Evolutionary conservation across 2,888 invertebrate species (phyloP), one percentile per base, ranked within the genome.

Genomic region (Melinopterus prodromus): DNA sequence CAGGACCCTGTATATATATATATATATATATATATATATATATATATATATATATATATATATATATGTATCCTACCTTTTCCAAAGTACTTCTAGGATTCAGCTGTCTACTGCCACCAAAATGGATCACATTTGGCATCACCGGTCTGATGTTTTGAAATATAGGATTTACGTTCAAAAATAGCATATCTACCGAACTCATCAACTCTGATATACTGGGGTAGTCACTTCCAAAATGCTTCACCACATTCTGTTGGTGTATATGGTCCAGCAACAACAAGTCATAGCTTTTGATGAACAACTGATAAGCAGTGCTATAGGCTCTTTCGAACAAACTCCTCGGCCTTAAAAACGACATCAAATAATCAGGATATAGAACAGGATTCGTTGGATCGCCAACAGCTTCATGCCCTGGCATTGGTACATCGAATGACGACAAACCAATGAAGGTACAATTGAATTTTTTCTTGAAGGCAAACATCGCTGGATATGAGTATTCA

Each of bases 191-290:
- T 16, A 87, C 84, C 82, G 87, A 87, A 80, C 81, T 85, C 78
- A 87, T 87, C 4, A 88, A 84, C 12, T 88, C 88, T 5, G 83
- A 84, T 7, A 89, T 79, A 77, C 87, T 84, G 6, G 88, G 88
- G 38, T 87, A 82, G 82, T 87, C 83, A n/a, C 85, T 79, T 6
- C 89, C 88, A 16, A 89, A 85, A 83, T 87, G 87, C 78, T 84
- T 85, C 76, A 83, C 85, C 5, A 85, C 86, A 26, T 88, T 82
- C 79, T 83, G 78, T 78, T 88, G 86, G 76, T 85, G 82, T 81
- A 80, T 82, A 53, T 5, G 86, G 87, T 76, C 86, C 81, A 6
- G 86, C 84, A 3, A 75, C 70, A 38, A 84, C 86, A 14, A 84
- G 77, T n/a, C 86, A 82, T 80, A 85, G 86, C 16, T 82, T 12